A percentile compares a stretch with the other conserved stretches of the same genome.
Conservation (phyloP, 2,797 vertebrate genomes). For the Crypturellus tataupa region DNA sequence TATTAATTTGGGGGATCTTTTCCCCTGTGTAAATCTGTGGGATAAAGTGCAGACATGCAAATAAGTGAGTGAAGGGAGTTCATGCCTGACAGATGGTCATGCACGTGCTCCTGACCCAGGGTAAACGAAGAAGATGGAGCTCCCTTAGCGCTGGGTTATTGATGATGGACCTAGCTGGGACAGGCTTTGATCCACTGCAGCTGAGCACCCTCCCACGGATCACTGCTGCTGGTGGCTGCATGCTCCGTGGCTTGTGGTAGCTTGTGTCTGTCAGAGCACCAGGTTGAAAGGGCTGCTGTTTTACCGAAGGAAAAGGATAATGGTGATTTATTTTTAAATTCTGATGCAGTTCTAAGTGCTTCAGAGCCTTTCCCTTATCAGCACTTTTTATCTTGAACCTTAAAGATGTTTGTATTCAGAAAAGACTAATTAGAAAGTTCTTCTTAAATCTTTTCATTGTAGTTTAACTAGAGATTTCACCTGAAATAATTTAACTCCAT, state of each 20-base stretch:
- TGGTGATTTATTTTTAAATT: not conserved
- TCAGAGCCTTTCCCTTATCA: not conserved
- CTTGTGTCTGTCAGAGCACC: not conserved
- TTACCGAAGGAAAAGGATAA: not conserved
- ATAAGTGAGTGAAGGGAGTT: not conserved
- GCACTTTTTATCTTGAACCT: not conserved
- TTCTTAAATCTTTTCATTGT: not conserved
- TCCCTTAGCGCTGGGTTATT: not conserved
- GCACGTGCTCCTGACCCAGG: not conserved
- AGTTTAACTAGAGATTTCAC: not conserved
- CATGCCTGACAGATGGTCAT: not conserved
- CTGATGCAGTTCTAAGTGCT: not conserved
- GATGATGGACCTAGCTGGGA: not conserved
- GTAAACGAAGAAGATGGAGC: not conserved
- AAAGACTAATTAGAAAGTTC: not conserved
- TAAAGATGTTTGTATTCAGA: not conserved
- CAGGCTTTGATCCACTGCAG: not conserved
- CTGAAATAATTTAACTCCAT: not conserved
- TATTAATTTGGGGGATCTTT: not conserved
- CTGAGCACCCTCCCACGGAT: not conserved
- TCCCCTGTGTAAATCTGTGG: not conserved
- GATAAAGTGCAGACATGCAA: not conserved
- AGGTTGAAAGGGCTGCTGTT: not conserved
- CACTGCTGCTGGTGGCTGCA: not conserved
- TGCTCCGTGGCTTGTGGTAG: accelerated